These are phyloP conservation scores for Mastigias papua DNA, from an alignment of 30 jellyfish, hydroid and myxozoan species.

Conservation along the genomic window DNA sequence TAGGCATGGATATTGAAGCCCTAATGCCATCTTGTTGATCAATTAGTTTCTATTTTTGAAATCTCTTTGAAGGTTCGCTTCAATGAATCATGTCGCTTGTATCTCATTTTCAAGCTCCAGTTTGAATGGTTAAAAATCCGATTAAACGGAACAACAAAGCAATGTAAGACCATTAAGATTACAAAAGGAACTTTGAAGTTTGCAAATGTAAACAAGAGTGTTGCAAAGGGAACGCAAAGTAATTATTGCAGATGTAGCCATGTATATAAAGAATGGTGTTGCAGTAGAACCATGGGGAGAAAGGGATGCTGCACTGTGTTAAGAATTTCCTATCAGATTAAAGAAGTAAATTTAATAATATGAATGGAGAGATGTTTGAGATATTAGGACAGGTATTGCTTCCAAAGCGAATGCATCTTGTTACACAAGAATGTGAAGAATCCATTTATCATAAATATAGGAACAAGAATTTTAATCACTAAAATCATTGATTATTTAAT, in stretches of 20 bases:
- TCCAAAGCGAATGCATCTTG: too few relatives aligned
- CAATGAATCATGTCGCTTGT: not conserved
- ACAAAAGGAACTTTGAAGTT: conserved; percentile 19
- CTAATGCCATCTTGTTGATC: too few relatives aligned
- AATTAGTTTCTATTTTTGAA: too few relatives aligned
- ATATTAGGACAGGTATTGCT: too few relatives aligned
- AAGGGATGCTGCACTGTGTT: not conserved
- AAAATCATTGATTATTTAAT: too few relatives aligned
- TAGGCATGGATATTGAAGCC: too few relatives aligned
- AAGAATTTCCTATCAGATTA: not conserved
- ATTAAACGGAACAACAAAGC: conserved; percentile 20
- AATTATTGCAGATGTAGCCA: not conserved
- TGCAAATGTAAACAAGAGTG: conserved; percentile 41
- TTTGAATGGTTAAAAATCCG: conserved; percentile 19
- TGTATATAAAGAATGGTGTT: not conserved
- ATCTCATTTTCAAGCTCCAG: not conserved
- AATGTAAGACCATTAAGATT: conserved; percentile 18
- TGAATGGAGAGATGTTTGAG: not conserved
- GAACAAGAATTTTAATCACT: too few relatives aligned
- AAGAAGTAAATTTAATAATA: too few relatives aligned
- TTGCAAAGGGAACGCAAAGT: not conserved
- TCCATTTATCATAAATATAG: too few relatives aligned
- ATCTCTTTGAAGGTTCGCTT: too few relatives aligned
- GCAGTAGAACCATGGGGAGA: not conserved
- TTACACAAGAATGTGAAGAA: too few relatives aligned